Base-by-base conservation (phyloP, 2,797 vertebrate species). In the Erpetoichthys calabaricus region DNA sequence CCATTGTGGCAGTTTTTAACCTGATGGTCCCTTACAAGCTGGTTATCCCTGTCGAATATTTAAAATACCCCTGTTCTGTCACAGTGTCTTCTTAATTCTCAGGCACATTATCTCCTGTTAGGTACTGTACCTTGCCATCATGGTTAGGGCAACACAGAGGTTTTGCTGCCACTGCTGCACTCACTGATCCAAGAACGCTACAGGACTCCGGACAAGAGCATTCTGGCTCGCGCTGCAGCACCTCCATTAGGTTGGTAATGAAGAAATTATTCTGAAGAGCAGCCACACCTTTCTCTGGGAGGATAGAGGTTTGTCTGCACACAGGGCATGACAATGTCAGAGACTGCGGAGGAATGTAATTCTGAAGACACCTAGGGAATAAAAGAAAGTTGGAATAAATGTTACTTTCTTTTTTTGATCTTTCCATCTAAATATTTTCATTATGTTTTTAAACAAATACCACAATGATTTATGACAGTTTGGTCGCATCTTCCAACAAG, bases 201-300 rank as follows among this genome's bases (percentile, higher is more conserved):
- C 82, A 78, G 9, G 77, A 69, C 62, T 87, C 86, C 0, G 84
- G 82, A 7, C 70, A 75, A 57, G 77, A 79, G 64, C 88, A 87
- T 65, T 90, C 91, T 0, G 91, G 82, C 64, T 91, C 89, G 42
- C 89, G 77, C 75, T 94, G 93, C 61, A 97, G 76, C 45, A 94
- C 89, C 74, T 97, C 94, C 92, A 98, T 94, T 57, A 97, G 84
- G 76, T 93, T 94, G 54, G 90, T 93, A 80, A 98, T 96, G 77
- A 98, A 96, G 80, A 94, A 94, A 71, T 97, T 97, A 74, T 95
- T 96, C 81, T 95, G 93, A 46, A 97, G 75, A 0, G 93, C 92
- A 0, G 92, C 80, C 59, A 97, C 94, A 0, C 94, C 94, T 64
- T 89, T 91, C 71, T 96, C 94, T 0, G 94, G 93, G 57, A 96